Conservation (phyloP, 2,113 vertebrate genomes). For the Dolichotis patagonum region DNA sequence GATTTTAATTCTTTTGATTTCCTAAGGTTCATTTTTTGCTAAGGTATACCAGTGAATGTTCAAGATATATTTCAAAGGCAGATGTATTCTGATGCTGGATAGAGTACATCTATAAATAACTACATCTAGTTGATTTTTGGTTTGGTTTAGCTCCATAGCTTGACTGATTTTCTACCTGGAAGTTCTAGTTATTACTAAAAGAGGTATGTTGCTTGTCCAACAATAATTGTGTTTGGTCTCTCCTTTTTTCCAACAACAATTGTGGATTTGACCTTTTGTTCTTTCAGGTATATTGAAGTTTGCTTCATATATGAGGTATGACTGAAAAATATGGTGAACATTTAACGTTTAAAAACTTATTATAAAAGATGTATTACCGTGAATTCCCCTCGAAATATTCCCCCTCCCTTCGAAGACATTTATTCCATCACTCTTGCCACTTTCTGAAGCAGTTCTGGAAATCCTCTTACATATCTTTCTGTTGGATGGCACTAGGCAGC, state of each 20-base stretch:
- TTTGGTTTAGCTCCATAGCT: not conserved
- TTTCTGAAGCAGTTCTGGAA: not conserved
- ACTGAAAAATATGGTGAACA: not conserved
- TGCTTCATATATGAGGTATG: not conserved
- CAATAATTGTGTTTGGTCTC: not conserved
- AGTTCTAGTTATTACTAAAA: not conserved
- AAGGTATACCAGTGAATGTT: not conserved
- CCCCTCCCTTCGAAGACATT: not conserved
- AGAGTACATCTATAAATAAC: not conserved
- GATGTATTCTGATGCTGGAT: not conserved
- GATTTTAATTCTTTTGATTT: conserved; percentile 8
- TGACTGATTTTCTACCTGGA: not conserved
- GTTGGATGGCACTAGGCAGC: not conserved
- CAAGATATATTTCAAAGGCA: not conserved
- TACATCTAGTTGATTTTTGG: not conserved
- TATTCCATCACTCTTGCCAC: not conserved
- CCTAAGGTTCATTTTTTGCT: not conserved
- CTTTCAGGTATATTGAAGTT: not conserved
- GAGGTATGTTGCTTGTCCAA: not conserved
- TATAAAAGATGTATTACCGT: not conserved
- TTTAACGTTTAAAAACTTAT: not conserved
- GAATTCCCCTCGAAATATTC: not conserved
- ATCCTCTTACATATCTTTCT: not conserved
- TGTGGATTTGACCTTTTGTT: not conserved
- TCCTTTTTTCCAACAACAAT: not conserved